Evolutionary conservation across 2,113 vertebrate genomes (phyloP), one percentile per base, ranked within the genome.

Genomic region (Grammomys dolichurus): DNA sequence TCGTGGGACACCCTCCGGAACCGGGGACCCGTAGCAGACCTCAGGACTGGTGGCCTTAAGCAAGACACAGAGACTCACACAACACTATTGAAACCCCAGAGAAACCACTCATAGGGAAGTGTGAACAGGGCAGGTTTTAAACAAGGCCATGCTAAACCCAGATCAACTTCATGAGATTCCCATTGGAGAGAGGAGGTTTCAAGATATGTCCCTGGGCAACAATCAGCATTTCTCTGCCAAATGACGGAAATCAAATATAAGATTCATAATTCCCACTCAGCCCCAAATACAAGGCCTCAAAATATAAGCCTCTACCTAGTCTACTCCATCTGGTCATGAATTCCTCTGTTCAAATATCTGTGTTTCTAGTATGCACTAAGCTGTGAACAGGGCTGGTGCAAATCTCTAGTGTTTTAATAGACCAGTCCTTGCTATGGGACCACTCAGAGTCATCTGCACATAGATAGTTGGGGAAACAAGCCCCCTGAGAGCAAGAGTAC

Each of bases 301-400:
- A 60, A 72, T 70, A 16, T 48, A 63, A 84, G 78, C 36, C 51
- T 63, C 60, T 56, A 12, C 56, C 60, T 46, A 8, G 6, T 43
- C 40, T 91, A 80, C 40, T 89, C 93, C 93, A 87, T 85, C 87
- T 84, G 91, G 89, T 46, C 84, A 43, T 69, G 78, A 11, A 80
- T 56, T 91, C 67, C 78, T 58, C 5, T 84, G 10, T 70, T 89
- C 70, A 85, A 87, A 33, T n/a, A 84, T 31, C 87, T 85, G 78
- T 40, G 60, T 54, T 88, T 75, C 31, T 5, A 33, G 67, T 31
- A 13, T 40, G 51, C 58, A 43, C 22, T 7, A 9, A 22, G n/a
- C 70, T 58, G 3, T 24, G 26, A 87, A 70, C 89, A 89, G 93
- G 90, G 13, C 73, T 12, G 60, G 78, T 96, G 87, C 46, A 67